These are phyloP conservation scores for Turnix velox DNA, from an alignment of 2,113 vertebrate genomes.

Conservation along the genomic window DNA sequence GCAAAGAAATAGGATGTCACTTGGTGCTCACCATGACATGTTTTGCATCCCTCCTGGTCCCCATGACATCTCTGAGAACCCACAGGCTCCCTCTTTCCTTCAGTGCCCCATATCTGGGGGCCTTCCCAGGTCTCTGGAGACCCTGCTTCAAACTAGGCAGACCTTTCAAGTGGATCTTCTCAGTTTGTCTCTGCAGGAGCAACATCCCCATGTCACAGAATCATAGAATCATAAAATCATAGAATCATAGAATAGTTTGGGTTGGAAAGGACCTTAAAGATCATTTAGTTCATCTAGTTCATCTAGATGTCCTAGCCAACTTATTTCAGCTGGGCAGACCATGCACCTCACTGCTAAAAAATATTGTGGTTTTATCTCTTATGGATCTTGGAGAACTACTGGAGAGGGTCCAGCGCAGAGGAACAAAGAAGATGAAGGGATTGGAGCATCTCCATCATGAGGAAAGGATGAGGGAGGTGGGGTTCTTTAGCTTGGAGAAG, in stretches of 20 bases:
- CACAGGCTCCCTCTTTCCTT: neutral
- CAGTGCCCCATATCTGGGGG: rapidly evolving
- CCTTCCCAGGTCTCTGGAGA: neutral
- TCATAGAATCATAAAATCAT: too few species aligned
- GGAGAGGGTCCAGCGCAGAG: too few species aligned
- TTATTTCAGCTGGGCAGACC: neutral
- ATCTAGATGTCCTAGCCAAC: too few species aligned
- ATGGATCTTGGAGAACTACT: too few species aligned
- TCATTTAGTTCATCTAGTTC: too few species aligned
- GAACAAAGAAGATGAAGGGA: too few species aligned
- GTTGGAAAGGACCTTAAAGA: too few species aligned
- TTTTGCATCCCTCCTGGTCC: neutral
- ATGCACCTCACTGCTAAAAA: neutral
- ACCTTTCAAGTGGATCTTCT: neutral
- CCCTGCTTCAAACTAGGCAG: neutral
- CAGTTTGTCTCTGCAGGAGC: neutral
- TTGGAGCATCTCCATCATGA: too few species aligned
- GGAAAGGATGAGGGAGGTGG: too few species aligned
- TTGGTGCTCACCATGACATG: rapidly evolving
- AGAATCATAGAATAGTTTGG: too few species aligned
- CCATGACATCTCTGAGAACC: neutral
- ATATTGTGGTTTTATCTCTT: rapidly evolving
- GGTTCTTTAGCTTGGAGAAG: too few species aligned
- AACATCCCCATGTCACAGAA: too few species aligned
- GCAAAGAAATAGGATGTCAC: neutral